Percentiles rank a stretch among this genome's conserved stretches.
phyloP scores from a whole-genome alignment of 1,140 invertebrate species.

The Drosophila ironensis region DNA sequence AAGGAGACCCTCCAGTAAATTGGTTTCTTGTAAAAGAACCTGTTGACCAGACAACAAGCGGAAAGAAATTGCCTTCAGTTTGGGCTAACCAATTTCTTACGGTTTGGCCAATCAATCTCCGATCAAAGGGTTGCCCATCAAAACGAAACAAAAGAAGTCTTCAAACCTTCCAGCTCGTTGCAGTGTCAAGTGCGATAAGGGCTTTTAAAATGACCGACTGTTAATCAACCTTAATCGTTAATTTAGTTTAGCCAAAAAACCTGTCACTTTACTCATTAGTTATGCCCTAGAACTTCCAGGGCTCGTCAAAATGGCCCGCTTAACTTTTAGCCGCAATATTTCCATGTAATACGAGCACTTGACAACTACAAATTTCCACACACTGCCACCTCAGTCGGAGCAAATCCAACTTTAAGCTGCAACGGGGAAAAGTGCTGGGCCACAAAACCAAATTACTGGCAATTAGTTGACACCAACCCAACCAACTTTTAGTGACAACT shows the following conservation, averaged over 20 bases:
- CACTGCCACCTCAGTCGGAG: neutral
- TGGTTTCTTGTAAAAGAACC: constrained; percentile 44
- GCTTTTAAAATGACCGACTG: neutral
- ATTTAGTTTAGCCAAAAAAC: neutral
- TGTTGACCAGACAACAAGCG: constrained; percentile 24
- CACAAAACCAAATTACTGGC: constrained; percentile 48
- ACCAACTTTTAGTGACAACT: constrained; percentile 42
- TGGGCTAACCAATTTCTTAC: constrained; percentile 24
- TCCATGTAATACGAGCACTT: constrained; percentile 43
- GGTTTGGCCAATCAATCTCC: constrained; percentile 19
- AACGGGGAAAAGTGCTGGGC: neutral
- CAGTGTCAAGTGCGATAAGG: neutral
- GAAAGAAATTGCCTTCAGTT: constrained; percentile 21
- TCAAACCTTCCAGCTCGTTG: neutral
- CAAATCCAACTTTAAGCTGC: constrained; percentile 7
- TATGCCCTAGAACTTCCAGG: neutral
- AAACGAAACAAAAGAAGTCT: neutral
- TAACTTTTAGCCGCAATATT: constrained; percentile 44
- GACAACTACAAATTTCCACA: constrained; percentile 40
- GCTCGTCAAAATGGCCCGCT: neutral
- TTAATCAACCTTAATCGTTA: neutral
- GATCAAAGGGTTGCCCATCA: neutral
- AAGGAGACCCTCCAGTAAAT: constrained; percentile 23
- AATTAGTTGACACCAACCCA: constrained; percentile 44
- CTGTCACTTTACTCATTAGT: neutral